Conservation (phyloP, 2,888 invertebrate genomes). For the Lutraria lutraria region DNA sequence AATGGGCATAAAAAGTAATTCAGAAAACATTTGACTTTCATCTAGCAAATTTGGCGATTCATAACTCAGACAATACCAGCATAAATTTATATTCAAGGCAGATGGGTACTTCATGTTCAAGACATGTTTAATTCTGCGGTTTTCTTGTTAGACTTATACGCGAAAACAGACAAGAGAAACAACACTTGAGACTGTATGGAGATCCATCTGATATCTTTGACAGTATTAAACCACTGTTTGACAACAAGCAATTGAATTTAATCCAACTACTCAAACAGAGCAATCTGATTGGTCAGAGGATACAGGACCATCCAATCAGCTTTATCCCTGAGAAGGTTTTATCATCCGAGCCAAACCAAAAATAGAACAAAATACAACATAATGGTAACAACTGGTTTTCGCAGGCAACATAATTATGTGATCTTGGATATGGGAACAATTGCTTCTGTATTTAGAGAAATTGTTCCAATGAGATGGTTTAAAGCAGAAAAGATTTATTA, state of each 20-base stretch:
- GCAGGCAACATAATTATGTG: background rate
- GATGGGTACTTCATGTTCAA: background rate
- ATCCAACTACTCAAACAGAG: background rate
- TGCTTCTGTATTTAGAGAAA: background rate
- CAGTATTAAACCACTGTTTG: slow-evolving; percentile 14
- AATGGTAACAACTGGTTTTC: background rate
- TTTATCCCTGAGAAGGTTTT: background rate
- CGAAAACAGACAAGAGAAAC: background rate
- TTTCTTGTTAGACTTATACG: background rate
- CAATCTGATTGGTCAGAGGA: background rate
- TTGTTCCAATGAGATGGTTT: background rate
- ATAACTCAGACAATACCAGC: background rate
- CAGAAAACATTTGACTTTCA: background rate
- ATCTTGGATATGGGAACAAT: background rate
- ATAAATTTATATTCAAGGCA: background rate
- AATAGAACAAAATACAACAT: background rate
- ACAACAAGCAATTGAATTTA: background rate
- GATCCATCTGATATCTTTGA: background rate
- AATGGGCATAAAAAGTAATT: background rate
- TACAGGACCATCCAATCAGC: background rate
- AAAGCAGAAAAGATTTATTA: background rate
- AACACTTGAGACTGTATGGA: background rate
- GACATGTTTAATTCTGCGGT: background rate
- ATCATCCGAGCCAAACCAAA: background rate
- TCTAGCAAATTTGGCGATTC: background rate